phyloP scores from a whole-genome alignment of 1,140 invertebrate genomes.

The Bombus breviceps region DNA sequence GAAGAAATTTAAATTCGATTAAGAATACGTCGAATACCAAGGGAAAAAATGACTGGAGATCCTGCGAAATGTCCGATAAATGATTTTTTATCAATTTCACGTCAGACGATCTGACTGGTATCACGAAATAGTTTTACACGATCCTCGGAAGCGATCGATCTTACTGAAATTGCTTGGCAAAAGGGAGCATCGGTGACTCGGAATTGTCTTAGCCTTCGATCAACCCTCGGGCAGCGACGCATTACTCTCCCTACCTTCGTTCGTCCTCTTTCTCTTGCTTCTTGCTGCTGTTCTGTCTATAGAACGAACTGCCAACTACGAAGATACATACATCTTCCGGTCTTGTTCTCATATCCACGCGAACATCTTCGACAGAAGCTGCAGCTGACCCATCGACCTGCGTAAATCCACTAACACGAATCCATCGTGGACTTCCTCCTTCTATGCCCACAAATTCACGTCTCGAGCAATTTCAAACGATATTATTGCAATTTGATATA shows the following conservation, averaged over 20 bases:
- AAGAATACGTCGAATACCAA: not conserved
- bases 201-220: conserved; percentile 55
- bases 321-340: conserved; percentile 51
- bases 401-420: conserved; percentile 25
- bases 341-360: not conserved
- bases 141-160: conserved; percentile 59
- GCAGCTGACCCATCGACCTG: conserved; percentile 8
- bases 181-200: conserved; percentile 24
- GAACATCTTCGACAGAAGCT: conserved; percentile 8
- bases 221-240: conserved; percentile 1
- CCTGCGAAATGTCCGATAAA: conserved; percentile 12
- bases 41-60: not conserved
- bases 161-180: conserved; percentile 51
- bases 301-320: not conserved
- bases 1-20: no score
- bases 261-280: not conserved
- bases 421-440: no score
- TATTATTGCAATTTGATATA: not conserved
- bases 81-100: conserved; percentile 55
- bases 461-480: no score
- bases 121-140: conserved; percentile 53
- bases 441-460: not conserved
- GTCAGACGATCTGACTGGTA: conserved; percentile 12
- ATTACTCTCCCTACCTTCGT: not conserved
- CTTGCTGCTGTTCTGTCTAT: not conserved